phyloP scores from a whole-genome alignment of 2,113 vertebrate genomes.

The Deroptyus accipitrinus region DNA sequence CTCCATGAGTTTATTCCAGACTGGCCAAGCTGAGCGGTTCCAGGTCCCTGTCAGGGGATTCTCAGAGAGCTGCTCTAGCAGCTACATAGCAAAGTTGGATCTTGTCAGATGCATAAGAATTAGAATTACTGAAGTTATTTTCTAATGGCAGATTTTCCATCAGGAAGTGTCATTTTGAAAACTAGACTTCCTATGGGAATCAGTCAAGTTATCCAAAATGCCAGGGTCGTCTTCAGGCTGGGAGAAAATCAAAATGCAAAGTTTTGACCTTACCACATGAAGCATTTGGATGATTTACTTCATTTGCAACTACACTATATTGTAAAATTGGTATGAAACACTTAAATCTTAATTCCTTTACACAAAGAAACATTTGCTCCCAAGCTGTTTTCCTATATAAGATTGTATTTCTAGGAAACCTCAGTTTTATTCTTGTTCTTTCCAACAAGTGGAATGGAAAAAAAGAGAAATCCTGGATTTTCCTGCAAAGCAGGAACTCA shows the following conservation, averaged over 20 bases:
- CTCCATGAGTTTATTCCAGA: neutral
- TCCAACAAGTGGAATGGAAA: neutral
- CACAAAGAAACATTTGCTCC: neutral
- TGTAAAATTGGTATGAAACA: neutral
- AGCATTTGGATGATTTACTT: neutral
- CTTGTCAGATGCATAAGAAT: neutral
- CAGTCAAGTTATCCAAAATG: slow-evolving; percentile 1
- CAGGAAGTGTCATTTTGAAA: neutral
- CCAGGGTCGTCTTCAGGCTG: neutral
- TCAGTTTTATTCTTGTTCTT: neutral
- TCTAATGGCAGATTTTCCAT: slow-evolving; percentile 7
- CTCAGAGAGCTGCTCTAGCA: neutral
- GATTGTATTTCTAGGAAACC: neutral
- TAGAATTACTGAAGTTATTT: neutral
- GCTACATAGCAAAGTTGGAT: neutral
- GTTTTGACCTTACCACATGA: slow-evolving; percentile 6
- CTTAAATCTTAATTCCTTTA: neutral
- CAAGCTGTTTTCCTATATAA: neutral
- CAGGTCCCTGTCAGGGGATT: neutral
- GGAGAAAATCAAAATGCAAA: slow-evolving; percentile 27
- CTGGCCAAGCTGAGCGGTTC: neutral
- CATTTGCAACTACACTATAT: neutral
- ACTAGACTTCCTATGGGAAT: neutral
- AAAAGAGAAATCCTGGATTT: neutral
- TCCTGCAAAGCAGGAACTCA: neutral